Evolutionary conservation across 2,797 vertebrate genomes (phyloP).

Genomic region (Hypotaenidia philippensis): DNA sequence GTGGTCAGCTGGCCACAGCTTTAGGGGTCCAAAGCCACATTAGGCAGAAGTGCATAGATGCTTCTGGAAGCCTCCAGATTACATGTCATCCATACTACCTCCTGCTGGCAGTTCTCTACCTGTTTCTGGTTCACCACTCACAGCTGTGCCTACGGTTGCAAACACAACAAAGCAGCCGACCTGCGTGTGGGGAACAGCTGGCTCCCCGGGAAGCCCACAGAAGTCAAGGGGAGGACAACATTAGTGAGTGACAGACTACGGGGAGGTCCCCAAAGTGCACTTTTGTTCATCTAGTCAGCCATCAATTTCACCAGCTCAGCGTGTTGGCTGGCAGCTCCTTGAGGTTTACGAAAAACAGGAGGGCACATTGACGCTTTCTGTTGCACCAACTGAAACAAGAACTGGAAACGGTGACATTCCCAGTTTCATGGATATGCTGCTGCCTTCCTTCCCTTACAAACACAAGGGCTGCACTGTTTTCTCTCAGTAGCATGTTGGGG

Average conservation of each 20-base stretch:
- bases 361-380: not conserved
- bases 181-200: conserved; percentile 22
- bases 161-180: not conserved
- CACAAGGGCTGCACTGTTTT: not conserved
- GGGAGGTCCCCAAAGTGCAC: conserved; percentile 67
- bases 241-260: conserved; percentile 52
- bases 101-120: conserved; percentile 15
- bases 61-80: not conserved
- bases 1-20: not conserved
- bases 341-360: conserved; percentile 8
- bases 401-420: not conserved
- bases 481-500: not conserved
- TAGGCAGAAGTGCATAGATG: not conserved
- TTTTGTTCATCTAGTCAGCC: conserved; percentile 44
- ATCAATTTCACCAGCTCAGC: conserved; percentile 61
- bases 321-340: conserved; percentile 37
- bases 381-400: conserved; percentile 7
- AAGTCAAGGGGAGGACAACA: conserved; percentile 63
- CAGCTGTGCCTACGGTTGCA: conserved; percentile 1
- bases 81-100: not conserved
- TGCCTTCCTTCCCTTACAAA: not conserved
- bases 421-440: not conserved
- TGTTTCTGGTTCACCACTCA: conserved; percentile 63
- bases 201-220: conserved; percentile 8
- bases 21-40: not conserved